These are phyloP conservation scores for Drosophila kikkawai DNA, from an alignment of 1,140 invertebrate species.

Conservation along the genomic window DNA sequence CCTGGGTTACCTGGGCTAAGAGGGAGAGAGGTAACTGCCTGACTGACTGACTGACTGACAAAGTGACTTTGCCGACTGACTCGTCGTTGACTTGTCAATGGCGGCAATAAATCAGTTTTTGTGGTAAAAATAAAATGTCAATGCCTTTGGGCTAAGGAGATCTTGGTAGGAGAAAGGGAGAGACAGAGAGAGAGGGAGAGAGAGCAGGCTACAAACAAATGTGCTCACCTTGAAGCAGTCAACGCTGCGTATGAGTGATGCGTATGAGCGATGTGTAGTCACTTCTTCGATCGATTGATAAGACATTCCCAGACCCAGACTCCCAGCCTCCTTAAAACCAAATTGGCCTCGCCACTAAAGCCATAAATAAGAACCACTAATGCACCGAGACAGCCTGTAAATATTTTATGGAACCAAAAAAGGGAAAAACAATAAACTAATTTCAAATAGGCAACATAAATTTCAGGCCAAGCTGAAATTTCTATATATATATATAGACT, in stretches of 20 bases:
- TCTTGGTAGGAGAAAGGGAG: neutral
- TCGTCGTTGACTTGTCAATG: slow-evolving; percentile 71
- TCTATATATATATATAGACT: no score
- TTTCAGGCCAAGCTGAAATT: slow-evolving; percentile 12
- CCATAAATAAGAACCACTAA: slow-evolving; percentile 46
- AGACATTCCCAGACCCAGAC: neutral
- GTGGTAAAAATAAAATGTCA: slow-evolving; percentile 59
- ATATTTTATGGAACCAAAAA: slow-evolving; percentile 33
- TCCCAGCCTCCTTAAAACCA: slow-evolving; percentile 24
- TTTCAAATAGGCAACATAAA: slow-evolving; percentile 71
- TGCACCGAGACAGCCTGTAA: slow-evolving; percentile 24
- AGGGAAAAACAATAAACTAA: slow-evolving; percentile 73
- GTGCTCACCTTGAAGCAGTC: slow-evolving; percentile 17
- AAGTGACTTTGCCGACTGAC: slow-evolving; percentile 4
- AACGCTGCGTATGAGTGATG: slow-evolving; percentile 62
- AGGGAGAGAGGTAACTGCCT: slow-evolving; percentile 18
- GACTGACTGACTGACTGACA: neutral
- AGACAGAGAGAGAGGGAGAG: neutral
- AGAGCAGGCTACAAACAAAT: slow-evolving; percentile 11
- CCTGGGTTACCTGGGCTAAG: neutral
- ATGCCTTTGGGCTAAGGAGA: slow-evolving; percentile 42
- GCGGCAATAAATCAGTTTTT: slow-evolving; percentile 68
- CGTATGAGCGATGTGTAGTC: slow-evolving; percentile 36
- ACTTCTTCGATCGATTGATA: slow-evolving; percentile 23
- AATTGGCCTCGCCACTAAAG: slow-evolving; percentile 8